Evolutionary conservation across 1,140 invertebrate genomes (phyloP).

Genomic region (Drosophila kepulauana): DNA sequence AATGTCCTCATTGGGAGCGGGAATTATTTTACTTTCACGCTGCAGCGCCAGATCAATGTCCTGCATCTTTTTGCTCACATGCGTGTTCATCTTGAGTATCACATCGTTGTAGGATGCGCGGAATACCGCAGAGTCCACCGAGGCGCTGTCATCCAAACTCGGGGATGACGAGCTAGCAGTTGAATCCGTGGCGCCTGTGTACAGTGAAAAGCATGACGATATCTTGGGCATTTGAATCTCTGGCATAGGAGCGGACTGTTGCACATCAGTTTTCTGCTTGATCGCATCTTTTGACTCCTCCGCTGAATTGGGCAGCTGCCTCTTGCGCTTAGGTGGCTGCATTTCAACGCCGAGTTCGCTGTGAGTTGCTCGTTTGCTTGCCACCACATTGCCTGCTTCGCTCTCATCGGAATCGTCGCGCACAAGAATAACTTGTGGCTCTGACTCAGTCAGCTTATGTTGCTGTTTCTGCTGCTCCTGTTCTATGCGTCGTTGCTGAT

Average conservation of each 20-base stretch:
- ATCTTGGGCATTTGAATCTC: constrained; percentile 68
- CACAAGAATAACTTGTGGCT: constrained; percentile 43
- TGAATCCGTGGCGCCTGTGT: constrained; percentile 17
- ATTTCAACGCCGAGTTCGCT: background rate
- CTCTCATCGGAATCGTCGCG: constrained; percentile 60
- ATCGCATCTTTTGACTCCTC: constrained; percentile 16
- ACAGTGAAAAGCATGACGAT: constrained; percentile 67
- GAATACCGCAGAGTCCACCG: constrained; percentile 36
- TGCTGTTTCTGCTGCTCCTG: background rate
- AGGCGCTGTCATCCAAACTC: background rate
- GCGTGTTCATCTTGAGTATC: constrained; percentile 75
- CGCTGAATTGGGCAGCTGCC: background rate
- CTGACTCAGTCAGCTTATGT: background rate
- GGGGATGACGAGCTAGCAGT: no score
- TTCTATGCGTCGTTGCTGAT: constrained; percentile 54
- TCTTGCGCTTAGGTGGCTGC: constrained; percentile 11
- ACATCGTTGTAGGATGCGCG: constrained; percentile 68
- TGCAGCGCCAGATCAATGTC: constrained; percentile 77
- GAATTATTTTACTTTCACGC: constrained; percentile 79
- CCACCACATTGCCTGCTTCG: background rate
- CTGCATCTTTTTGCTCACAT: constrained; percentile 83
- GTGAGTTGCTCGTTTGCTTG: background rate
- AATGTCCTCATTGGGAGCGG: constrained; percentile 75
- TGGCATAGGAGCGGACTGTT: background rate
- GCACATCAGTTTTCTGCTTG: background rate